Percentiles rank a stretch among this genome's conserved stretches.
phyloP scores from a whole-genome alignment of 2,113 vertebrate genomes.

The Bambusicola thoracicus region DNA sequence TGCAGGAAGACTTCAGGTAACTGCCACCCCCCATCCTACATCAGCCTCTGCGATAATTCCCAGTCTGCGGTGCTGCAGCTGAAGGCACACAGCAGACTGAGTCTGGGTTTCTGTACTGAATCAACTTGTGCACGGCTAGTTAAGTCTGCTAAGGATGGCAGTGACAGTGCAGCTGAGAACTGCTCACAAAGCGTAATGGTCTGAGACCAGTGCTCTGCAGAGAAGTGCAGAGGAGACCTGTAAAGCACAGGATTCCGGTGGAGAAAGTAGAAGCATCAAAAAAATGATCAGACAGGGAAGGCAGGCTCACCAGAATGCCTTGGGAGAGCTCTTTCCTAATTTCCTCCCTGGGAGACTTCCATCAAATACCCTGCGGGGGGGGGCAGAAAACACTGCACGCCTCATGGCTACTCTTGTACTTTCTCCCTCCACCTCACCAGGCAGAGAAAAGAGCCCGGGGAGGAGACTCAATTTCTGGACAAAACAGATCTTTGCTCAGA shows the following conservation, averaged over 20 bases:
- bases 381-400: neutral
- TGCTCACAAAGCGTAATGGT: neutral
- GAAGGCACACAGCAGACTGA: neutral
- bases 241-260: neutral
- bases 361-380: neutral
- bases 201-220: neutral
- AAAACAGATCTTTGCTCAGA: neutral
- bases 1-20: neutral
- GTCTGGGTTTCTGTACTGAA: neutral
- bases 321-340: neutral
- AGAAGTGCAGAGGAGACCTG: neutral
- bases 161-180: neutral
- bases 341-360: neutral
- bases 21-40: neutral
- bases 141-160: neutral
- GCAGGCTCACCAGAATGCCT: neutral
- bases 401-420: neutral
- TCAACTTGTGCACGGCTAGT: neutral
- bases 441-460: neutral
- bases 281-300: neutral
- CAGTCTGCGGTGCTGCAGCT: neutral
- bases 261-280: neutral
- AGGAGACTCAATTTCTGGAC: neutral
- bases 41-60: neutral
- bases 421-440: neutral